Conservation (phyloP, 2,797 vertebrate species). For the Anguilla anguilla region DNA sequence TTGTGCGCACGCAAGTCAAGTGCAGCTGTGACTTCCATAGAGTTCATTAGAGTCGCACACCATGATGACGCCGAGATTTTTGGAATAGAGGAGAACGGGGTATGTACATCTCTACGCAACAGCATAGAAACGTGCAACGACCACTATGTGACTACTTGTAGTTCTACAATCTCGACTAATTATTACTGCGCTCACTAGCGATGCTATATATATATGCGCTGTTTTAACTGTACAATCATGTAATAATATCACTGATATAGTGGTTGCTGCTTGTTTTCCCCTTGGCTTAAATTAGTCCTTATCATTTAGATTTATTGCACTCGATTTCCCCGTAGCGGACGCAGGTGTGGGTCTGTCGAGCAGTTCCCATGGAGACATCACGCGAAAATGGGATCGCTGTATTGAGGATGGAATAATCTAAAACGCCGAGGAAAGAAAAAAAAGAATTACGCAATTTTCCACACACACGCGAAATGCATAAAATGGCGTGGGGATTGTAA, state of each 20-base stretch:
- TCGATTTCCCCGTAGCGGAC: background rate
- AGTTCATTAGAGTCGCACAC: no score
- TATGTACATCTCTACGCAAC: no score
- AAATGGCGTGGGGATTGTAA: background rate
- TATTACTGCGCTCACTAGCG: background rate
- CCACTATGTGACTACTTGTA: no score
- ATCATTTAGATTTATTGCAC: conserved; percentile 7
- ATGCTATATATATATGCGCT: background rate
- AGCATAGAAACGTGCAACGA: no score
- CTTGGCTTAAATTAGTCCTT: background rate
- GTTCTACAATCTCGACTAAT: background rate
- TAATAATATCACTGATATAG: background rate
- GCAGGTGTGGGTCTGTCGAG: background rate
- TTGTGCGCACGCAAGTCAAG: no score
- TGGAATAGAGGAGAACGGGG: no score
- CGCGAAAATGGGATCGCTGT: background rate
- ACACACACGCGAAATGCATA: background rate
- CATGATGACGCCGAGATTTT: no score
- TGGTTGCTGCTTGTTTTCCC: background rate
- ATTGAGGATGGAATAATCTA: background rate
- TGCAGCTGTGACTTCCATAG: no score
- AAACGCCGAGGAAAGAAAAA: background rate
- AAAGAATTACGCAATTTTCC: background rate
- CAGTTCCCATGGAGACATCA: conserved; percentile 1
- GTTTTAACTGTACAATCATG: background rate